Percentiles rank a stretch among this genome's conserved stretches.
These are phyloP conservation scores for Chloebia gouldiae DNA, from an alignment of 2,113 vertebrate species.

Conservation along the genomic window DNA sequence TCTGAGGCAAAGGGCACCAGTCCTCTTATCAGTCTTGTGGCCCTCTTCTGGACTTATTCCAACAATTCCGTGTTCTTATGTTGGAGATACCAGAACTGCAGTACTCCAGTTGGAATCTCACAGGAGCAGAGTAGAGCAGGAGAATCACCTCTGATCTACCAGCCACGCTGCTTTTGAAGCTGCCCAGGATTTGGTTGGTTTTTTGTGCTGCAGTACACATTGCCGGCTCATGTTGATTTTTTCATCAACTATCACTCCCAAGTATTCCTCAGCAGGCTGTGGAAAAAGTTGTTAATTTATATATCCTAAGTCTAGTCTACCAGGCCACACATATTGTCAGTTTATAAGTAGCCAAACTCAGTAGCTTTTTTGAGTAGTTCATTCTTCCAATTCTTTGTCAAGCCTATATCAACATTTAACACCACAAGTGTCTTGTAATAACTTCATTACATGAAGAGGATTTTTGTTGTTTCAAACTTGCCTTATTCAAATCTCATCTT, in stretches of 20 bases:
- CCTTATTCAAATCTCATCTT: not conserved
- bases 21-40: accelerated
- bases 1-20: not conserved
- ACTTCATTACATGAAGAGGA: not conserved
- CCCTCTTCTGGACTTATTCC: not conserved
- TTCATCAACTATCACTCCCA: not conserved
- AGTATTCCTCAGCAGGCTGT: not conserved
- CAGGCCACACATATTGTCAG: not conserved
- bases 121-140: not conserved
- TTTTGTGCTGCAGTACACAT: not conserved
- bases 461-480: not conserved
- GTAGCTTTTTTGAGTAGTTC: not conserved
- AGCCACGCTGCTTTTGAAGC: not conserved
- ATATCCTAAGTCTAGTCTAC: not conserved
- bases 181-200: not conserved
- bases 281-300: not conserved
- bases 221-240: not conserved
- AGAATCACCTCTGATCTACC: not conserved
- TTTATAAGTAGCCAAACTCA: not conserved
- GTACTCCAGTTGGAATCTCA: not conserved
- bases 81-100: not conserved
- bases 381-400: not conserved
- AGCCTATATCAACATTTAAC: not conserved
- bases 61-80: not conserved
- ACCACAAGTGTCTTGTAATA: not conserved